phyloP scores from a whole-genome alignment of 2,113 vertebrate species.

The Poeciliopsis prolifica region DNA sequence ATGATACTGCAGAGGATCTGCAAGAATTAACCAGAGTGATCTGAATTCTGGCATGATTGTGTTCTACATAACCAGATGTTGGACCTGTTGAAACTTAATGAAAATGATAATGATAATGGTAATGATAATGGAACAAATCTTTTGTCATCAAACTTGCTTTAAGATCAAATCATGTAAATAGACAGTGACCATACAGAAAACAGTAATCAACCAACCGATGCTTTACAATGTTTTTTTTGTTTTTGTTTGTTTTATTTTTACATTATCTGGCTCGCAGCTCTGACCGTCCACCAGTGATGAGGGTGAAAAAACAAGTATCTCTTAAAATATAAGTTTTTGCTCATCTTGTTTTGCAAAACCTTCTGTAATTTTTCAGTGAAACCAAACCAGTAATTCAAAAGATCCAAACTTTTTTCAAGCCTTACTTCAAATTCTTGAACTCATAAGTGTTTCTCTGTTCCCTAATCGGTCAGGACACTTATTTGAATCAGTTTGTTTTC shows the following conservation, averaged over 20 bases:
- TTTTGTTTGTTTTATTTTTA: too few relatives aligned
- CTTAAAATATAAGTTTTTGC: too few relatives aligned
- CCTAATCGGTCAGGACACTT: conserved; percentile 35
- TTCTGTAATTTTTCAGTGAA: neutral
- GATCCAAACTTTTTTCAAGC: neutral
- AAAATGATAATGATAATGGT: too few relatives aligned
- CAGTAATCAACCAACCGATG: too few relatives aligned
- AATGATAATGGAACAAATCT: too few relatives aligned
- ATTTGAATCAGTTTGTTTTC: conserved; percentile 46
- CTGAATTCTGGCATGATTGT: too few relatives aligned
- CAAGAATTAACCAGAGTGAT: neutral
- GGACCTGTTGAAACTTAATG: neutral
- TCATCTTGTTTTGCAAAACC: too few relatives aligned
- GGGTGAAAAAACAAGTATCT: too few relatives aligned
- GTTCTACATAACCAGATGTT: too few relatives aligned
- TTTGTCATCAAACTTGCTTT: neutral
- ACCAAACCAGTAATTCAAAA: neutral
- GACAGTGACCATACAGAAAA: neutral
- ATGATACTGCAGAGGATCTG: neutral
- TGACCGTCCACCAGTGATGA: too few relatives aligned
- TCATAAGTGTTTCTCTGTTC: conserved; percentile 30
- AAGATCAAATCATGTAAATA: neutral
- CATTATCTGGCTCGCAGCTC: too few relatives aligned
- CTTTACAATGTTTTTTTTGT: too few relatives aligned
- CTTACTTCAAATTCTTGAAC: conserved; percentile 7